Evolutionary conservation across 2,113 vertebrate genomes (phyloP), one percentile per base, ranked within the genome.

Genomic region (Hippocampus guttulatus): DNA sequence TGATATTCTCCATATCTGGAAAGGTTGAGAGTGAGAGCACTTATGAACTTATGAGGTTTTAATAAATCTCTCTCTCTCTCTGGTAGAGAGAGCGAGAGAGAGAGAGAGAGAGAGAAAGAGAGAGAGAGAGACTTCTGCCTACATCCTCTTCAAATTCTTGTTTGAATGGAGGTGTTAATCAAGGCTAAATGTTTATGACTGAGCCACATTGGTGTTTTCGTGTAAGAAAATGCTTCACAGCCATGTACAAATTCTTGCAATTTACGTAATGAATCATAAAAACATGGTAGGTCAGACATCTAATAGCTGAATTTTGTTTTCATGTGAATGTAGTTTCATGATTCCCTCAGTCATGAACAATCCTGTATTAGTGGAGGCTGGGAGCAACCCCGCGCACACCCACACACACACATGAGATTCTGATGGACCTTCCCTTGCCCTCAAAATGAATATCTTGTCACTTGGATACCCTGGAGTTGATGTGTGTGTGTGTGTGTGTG

Each of bases 371-470:
- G 51, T 8, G 9, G 21, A 20, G 40, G 30, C 49, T 70, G 23
- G 45, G 64, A 67, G 66, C 69, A 77, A 79, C 41, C n/a, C n/a
- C n/a, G n/a, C n/a, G n/a, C n/a, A n/a, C n/a, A n/a, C n/a, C n/a
- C n/a, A n/a, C n/a, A n/a, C n/a, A n/a, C n/a, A n/a, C n/a, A n/a
- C n/a, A n/a, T n/a, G n/a, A n/a, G n/a, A n/a, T n/a, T n/a, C n/a
- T 27, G 25, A 27, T 27, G 25, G 25, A 27, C 1, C 66, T 70
- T 65, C 55, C n/a, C 41, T 6, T 84, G 67, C 68, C 72, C 77
- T 77, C 58, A 58, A 70, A 84, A 77, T 82, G 63, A 81, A 86
- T 83, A 76, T 64, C 54, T 67, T 76, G 68, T 73, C 71, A 69
- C 51, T 72, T 64, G 69, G 64, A 83, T 25, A 79, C 49, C 54